phyloP scores from a whole-genome alignment of 2,797 vertebrate species.

The Acrossocheilus fasciatus region DNA sequence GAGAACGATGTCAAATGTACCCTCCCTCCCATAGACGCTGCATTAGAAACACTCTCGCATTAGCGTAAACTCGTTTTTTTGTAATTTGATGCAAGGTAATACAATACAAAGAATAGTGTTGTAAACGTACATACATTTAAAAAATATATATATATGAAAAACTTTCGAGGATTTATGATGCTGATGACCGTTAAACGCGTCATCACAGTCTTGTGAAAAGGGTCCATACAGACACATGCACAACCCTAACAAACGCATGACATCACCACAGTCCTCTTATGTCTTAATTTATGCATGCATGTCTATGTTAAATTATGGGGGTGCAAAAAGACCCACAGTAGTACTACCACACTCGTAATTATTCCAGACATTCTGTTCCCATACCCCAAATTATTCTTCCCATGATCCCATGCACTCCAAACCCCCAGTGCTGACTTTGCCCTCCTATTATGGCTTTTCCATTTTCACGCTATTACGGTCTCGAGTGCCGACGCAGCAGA shows the following conservation, averaged over 20 bases:
- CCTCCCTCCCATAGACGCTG: too few relatives aligned
- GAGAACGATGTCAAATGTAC: too few relatives aligned
- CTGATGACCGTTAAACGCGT: too few relatives aligned
- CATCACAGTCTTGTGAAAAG: too few relatives aligned
- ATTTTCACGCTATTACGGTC: conserved; percentile 28
- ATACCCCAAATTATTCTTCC: conserved; percentile 32
- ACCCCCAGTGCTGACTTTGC: conserved; percentile 35
- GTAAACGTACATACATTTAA: too few relatives aligned
- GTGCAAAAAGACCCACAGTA: background rate
- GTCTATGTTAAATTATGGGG: background rate
- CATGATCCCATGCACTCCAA: conserved; percentile 38
- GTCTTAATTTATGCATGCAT: background rate
- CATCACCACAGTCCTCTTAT: background rate
- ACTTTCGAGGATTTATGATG: too few relatives aligned
- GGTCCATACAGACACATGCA: background rate
- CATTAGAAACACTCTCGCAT: too few relatives aligned
- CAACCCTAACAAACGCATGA: background rate
- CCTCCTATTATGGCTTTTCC: conserved; percentile 17
- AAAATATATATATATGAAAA: too few relatives aligned
- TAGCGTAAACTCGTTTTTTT: too few relatives aligned
- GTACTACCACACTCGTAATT: conserved; percentile 3
- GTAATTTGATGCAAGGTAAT: too few relatives aligned
- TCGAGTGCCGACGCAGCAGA: conserved; percentile 56
- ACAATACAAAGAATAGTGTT: too few relatives aligned
- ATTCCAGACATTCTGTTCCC: conserved; percentile 20